Conservation (phyloP, 2,113 vertebrate species). For the Cephalopterus ornatus region DNA sequence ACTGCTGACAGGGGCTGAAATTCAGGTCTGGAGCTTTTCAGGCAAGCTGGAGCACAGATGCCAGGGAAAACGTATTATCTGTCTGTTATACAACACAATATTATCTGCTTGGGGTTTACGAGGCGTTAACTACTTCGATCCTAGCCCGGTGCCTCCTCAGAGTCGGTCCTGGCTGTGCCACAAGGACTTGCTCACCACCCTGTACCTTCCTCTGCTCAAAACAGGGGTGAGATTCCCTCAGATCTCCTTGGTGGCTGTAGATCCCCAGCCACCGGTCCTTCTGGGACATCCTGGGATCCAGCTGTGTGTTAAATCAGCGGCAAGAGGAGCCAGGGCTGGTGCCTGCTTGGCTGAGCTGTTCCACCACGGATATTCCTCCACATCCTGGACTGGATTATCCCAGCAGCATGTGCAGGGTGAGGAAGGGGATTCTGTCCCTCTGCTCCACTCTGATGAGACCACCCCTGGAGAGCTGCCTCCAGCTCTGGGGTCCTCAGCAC, state of each 20-base stretch:
- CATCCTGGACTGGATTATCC: not conserved
- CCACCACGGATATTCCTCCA: not conserved
- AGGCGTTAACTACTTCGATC: not conserved
- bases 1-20: not conserved
- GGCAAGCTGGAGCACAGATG: slow-evolving; percentile 24
- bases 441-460: not conserved
- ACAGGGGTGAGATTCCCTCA: too few species aligned
- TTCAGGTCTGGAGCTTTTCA: not conserved
- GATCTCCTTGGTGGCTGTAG: not conserved
- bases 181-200: fast-evolving
- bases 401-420: not conserved
- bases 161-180: fast-evolving
- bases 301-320: too few species aligned
- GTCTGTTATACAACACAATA: not conserved
- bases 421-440: not conserved
- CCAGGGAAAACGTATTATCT: not conserved
- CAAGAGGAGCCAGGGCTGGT: not conserved
- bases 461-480: not conserved
- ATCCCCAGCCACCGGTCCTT: not conserved
- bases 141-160: not conserved
- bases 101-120: not conserved
- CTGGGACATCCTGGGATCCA: not conserved
- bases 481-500: not conserved
- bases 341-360: not conserved
- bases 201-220: fast-evolving